Evolutionary conservation across 1,140 invertebrate genomes (phyloP), one percentile per base, ranked within the genome.

Genomic region (Calephelis nemesis): DNA sequence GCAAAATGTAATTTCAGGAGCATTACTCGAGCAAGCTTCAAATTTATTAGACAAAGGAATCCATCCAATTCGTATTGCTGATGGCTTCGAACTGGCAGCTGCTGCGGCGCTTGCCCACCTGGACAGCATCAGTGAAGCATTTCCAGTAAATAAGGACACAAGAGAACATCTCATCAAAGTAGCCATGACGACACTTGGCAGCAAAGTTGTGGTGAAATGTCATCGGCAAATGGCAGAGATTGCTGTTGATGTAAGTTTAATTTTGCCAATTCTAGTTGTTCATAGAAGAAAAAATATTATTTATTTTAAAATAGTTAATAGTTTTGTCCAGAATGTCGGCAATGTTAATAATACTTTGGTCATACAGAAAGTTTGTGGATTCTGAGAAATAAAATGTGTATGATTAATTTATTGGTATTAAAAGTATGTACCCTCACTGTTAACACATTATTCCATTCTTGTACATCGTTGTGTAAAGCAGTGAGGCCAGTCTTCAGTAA

Each of bases 211-310:
- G 45, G 97, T 97, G 72, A 97, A 97, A 87, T 97, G 96, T 85
- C 98, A 99, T 82, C 93, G 96, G 40, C 97, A 99, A 91, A 99
- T 99, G 97, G 99, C 99, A 13, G 97, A 99, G 92, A 99, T 99
- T 87, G 99, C 99, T 74, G 99, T 99, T 4, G 95, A 99, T 92
- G 97, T 92, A 72, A 90, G 87, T 88, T 65, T 52, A 30, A 30
- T 30, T 30, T 30, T 30, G 30, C 30, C 30, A 30, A 30, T 2
- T 30, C 30, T 30, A 30, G 30, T 30, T 30, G 30, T 30, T 2
- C 3, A 30, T 30, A 30, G 30, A 30, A 30, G 30, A 30, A 30
- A 30, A 30, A 30, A 30, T 30, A 30, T 30, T 30, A 30, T 4
- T 30, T 2, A 30, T 30, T 30, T 30, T 4, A 30, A 30, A 30